phyloP scores from a whole-genome alignment of 2,113 vertebrate genomes.

The Chascanopsetta lugubris region DNA sequence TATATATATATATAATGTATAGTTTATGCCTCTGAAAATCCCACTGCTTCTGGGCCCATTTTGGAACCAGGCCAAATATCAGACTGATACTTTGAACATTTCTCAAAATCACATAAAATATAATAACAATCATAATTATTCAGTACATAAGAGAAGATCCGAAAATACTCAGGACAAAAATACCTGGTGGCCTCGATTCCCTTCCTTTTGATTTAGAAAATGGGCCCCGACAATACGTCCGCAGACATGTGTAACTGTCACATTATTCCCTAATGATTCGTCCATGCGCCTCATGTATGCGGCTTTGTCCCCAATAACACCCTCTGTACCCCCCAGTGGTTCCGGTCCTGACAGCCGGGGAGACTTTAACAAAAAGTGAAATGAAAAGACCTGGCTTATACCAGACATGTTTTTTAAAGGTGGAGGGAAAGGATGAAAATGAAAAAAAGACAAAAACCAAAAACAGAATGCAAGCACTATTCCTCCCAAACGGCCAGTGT shows the following conservation, averaged over 20 bases:
- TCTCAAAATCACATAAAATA: slow-evolving; percentile 15
- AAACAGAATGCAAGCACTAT: slow-evolving; percentile 41
- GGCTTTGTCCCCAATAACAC: slow-evolving; percentile 29
- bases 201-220: slow-evolving; percentile 17
- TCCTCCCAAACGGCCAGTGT: slow-evolving; percentile 61
- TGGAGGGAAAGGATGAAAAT: not conserved
- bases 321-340: not conserved
- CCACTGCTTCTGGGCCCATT: not conserved
- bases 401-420: not conserved
- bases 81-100: slow-evolving; percentile 16
- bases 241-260: slow-evolving; percentile 28
- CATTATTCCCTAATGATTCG: slow-evolving; percentile 38
- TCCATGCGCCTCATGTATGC: slow-evolving; percentile 20
- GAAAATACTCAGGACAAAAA: slow-evolving; percentile 52
- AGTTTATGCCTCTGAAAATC: not conserved
- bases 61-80: slow-evolving; percentile 2
- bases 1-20: too few species aligned
- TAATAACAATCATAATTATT: slow-evolving; percentile 11
- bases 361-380: slow-evolving; percentile 16
- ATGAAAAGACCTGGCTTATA: slow-evolving; percentile 10
- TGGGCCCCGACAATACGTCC: not conserved
- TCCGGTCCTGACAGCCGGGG: not conserved
- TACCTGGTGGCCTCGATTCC: slow-evolving; percentile 47
- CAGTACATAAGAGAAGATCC: slow-evolving; percentile 7
- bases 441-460: slow-evolving; percentile 8